Evolutionary conservation across 2,888 invertebrate genomes (phyloP).

Genomic region (Eilema griseolum): DNA sequence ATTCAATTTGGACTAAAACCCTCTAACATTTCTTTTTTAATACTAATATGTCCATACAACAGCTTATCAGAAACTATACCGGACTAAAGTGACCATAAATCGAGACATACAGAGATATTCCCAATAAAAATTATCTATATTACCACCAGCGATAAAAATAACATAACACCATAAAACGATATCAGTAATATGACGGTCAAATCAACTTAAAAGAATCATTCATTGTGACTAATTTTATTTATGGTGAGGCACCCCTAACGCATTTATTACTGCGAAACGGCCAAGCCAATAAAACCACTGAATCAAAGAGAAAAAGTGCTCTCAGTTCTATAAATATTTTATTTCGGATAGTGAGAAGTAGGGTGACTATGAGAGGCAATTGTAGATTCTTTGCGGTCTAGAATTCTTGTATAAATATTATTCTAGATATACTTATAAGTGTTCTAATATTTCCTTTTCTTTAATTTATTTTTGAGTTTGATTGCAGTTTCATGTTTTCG

Average conservation of each 20-base stretch:
- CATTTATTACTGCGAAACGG: constrained; percentile 83
- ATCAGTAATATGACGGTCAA: constrained; percentile 62
- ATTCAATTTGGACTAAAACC: not conserved
- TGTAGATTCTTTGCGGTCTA: constrained; percentile 39
- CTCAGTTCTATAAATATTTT: constrained; percentile 85
- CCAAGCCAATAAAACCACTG: constrained; percentile 85
- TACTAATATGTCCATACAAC: constrained; percentile 33
- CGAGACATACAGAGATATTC: constrained; percentile 48
- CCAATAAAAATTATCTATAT: constrained; percentile 62
- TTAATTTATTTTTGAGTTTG: constrained; percentile 5
- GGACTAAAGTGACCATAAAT: constrained; percentile 55
- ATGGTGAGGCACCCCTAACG: constrained; percentile 72
- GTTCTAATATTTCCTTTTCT: constrained; percentile 6
- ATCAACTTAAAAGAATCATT: constrained; percentile 72
- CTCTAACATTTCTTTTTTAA: constrained; percentile 18
- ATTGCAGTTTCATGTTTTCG: not conserved
- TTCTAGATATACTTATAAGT: not conserved
- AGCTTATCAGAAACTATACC: constrained; percentile 45
- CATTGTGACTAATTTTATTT: constrained; percentile 85
- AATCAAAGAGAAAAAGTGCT: constrained; percentile 87
- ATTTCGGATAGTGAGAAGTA: constrained; percentile 85
- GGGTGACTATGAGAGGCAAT: constrained; percentile 58
- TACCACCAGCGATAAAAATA: constrained; percentile 45
- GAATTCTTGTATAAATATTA: constrained; percentile 26
- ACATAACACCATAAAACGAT: constrained; percentile 45